A percentile compares a stretch with the other conserved stretches of the same genome.
phyloP scores from a whole-genome alignment of 2,888 invertebrate species.

The Drosophila tripunctata region DNA sequence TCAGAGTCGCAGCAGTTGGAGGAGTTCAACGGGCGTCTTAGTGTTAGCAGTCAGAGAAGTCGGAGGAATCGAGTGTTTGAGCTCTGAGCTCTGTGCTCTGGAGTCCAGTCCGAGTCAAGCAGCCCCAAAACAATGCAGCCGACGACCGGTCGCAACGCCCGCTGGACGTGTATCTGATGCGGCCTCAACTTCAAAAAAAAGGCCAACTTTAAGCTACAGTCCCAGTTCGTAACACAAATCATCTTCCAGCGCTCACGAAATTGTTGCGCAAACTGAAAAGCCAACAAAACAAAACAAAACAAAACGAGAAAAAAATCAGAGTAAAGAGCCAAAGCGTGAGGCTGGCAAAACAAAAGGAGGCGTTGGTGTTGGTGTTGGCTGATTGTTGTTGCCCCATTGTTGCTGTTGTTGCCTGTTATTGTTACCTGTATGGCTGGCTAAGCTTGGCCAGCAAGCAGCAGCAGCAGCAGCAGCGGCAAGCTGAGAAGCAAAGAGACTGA shows the following conservation, averaged over 20 bases:
- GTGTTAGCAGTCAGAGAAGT: slow-evolving; percentile 1
- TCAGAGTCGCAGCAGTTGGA: slow-evolving; percentile 39
- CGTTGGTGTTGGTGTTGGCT: slow-evolving; percentile 78
- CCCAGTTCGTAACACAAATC: slow-evolving; percentile 78
- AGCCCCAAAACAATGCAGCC: slow-evolving; percentile 65
- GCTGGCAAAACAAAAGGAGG: slow-evolving; percentile 79
- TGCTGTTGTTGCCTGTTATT: slow-evolving; percentile 35
- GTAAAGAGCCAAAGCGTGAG: slow-evolving; percentile 78
- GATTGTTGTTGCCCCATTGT: slow-evolving; percentile 60
- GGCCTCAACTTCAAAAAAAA: slow-evolving; percentile 52
- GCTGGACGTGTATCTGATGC: slow-evolving; percentile 79
- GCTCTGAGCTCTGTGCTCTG: neutral
- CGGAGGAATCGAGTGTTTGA: neutral
- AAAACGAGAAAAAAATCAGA: slow-evolving; percentile 64
- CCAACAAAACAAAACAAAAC: slow-evolving; percentile 42
- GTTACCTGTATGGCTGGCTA: slow-evolving; percentile 69
- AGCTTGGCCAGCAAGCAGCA: slow-evolving; percentile 18
- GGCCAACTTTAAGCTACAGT: slow-evolving; percentile 36
- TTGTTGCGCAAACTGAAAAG: slow-evolving; percentile 80
- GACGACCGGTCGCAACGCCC: slow-evolving; percentile 76
- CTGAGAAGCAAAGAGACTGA: no score
- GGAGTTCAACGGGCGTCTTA: neutral
- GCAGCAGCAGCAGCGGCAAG: slow-evolving; percentile 39
- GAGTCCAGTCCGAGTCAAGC: slow-evolving; percentile 44
- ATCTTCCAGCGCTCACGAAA: slow-evolving; percentile 83